Conservation (phyloP, 2,888 invertebrate genomes). For the Adineta ricciae region DNA sequence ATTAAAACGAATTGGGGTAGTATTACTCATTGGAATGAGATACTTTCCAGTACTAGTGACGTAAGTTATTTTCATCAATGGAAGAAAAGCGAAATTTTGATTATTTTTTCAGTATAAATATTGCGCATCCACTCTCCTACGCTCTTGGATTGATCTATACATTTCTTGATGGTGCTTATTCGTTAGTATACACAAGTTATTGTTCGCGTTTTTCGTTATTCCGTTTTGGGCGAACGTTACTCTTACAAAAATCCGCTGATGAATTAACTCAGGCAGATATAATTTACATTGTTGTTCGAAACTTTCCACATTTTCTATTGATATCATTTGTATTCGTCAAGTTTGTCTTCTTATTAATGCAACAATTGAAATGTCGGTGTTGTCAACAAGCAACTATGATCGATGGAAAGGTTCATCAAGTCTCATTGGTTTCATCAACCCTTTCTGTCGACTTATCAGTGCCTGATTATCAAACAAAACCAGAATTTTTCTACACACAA, state of each 20-base stretch:
- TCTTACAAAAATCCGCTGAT: neutral
- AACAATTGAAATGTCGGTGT: neutral
- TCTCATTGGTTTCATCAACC: neutral
- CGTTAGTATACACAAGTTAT: neutral
- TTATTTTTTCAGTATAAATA: neutral
- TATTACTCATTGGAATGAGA: conserved; percentile 29
- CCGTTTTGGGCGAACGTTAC: neutral
- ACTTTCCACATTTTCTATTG: neutral
- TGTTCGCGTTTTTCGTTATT: neutral
- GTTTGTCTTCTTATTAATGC: neutral
- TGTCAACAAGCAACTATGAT: neutral
- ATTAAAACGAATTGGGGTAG: conserved; percentile 25
- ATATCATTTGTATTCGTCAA: neutral
- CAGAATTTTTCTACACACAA: conserved; percentile 10
- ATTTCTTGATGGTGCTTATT: conserved; percentile 2
- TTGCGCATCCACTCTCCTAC: neutral
- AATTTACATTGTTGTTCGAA: neutral
- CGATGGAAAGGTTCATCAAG: neutral
- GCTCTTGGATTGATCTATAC: neutral
- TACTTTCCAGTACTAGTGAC: conserved; percentile 28
- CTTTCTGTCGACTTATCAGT: neutral
- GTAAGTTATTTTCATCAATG: neutral
- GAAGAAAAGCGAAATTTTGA: too few relatives aligned
- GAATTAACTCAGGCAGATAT: neutral
- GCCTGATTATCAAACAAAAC: conserved; percentile 20